phyloP scores from a whole-genome alignment of 2,113 vertebrate species.

The Alouatta palliata region DNA sequence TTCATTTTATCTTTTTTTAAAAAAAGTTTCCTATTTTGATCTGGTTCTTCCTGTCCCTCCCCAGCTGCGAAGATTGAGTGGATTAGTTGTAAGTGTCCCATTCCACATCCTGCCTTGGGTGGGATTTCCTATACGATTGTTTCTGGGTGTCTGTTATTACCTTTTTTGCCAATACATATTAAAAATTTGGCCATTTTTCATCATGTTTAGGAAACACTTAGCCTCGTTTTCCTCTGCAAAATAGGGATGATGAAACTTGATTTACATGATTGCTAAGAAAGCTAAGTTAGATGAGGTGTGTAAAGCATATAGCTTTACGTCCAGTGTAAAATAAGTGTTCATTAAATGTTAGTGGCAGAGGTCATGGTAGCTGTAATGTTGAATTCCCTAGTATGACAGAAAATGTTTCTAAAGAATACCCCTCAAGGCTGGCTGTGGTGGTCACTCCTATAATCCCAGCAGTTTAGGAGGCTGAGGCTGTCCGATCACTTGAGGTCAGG shows the following conservation, averaged over 20 bases:
- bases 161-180: background rate
- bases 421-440: background rate
- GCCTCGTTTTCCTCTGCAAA: background rate
- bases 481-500: too few species aligned
- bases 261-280: background rate
- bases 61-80: background rate
- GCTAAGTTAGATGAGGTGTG: background rate
- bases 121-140: background rate
- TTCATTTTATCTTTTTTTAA: background rate
- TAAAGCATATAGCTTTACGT: background rate
- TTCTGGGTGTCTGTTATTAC: background rate
- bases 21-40: background rate
- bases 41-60: background rate
- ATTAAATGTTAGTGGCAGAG: background rate
- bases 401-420: slow-evolving; percentile 24
- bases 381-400: background rate
- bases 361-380: background rate
- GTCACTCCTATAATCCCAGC: too few species aligned
- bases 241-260: background rate
- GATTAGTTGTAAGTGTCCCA: background rate
- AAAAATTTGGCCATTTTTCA: background rate
- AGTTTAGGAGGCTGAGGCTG: too few species aligned
- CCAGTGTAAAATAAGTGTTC: background rate
- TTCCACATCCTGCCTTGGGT: background rate
- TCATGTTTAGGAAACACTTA: background rate